Percentiles rank a stretch among this genome's conserved stretches.
Evolutionary conservation across 2,113 vertebrate genomes (phyloP).

Genomic region (Coturnix japonica): DNA sequence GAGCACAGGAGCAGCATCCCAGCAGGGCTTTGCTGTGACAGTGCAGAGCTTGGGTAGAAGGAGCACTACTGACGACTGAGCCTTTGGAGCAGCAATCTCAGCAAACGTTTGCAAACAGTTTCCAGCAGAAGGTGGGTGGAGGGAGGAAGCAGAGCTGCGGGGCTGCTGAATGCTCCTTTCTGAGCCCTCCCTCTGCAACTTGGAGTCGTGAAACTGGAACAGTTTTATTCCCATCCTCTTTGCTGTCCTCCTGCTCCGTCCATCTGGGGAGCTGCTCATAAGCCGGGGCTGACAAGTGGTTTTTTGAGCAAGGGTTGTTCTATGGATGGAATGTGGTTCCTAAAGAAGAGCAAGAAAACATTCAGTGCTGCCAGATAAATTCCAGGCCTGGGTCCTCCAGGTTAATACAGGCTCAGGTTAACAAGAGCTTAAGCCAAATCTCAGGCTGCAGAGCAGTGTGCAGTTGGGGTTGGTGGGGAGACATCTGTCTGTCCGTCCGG

Average conservation of each 20-base stretch:
- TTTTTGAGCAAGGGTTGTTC: background rate
- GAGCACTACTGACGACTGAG: background rate
- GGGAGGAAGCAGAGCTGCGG: conserved; percentile 12
- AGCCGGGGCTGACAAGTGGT: background rate
- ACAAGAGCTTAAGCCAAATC: background rate
- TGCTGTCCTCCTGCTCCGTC: background rate
- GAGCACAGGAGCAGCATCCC: background rate
- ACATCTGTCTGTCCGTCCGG: background rate
- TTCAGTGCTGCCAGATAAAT: background rate
- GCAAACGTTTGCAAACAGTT: conserved; percentile 51
- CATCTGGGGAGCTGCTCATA: background rate
- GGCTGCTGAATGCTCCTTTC: conserved; percentile 43
- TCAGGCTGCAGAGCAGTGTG: background rate
- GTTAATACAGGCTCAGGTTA: background rate
- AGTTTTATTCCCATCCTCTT: background rate
- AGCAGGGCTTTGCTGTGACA: background rate
- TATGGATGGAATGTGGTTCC: background rate
- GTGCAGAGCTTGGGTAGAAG: background rate
- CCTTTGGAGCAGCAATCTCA: background rate
- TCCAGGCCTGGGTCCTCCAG: background rate
- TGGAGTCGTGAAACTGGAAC: background rate
- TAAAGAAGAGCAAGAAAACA: background rate
- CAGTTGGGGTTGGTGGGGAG: background rate
- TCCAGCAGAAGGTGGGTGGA: conserved; percentile 34
- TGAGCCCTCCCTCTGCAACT: conserved; percentile 3